A percentile compares a stretch with the other conserved stretches of the same genome.
Conservation (phyloP, 2,888 invertebrate genomes). For the Dione juno region DNA sequence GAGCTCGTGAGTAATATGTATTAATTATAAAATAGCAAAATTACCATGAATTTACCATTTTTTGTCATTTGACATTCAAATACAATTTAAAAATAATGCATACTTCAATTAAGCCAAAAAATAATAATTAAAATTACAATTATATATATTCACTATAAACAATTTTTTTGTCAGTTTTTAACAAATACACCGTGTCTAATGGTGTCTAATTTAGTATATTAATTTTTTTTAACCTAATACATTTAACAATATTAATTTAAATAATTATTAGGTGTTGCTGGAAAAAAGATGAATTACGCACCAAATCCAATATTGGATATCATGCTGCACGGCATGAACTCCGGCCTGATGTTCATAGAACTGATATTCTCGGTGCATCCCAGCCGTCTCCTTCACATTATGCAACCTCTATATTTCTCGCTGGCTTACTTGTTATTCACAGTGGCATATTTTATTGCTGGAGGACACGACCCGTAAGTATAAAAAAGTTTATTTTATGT, state of each 20-base stretch:
- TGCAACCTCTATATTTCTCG: constrained; percentile 89
- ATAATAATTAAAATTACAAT: no score
- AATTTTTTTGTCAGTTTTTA: no score
- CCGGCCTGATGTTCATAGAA: constrained; percentile 89
- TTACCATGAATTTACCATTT: not conserved
- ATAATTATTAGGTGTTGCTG: constrained; percentile 52
- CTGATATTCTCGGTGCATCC: constrained; percentile 89
- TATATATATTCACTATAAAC: no score
- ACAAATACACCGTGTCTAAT: no score
- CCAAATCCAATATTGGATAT: constrained; percentile 73
- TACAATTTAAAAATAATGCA: not conserved
- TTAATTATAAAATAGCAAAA: not conserved
- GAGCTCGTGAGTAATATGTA: constrained; percentile 60
- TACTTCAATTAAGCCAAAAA: not conserved
- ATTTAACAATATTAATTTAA: not conserved
- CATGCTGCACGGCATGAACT: constrained; percentile 86
- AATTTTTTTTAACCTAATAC: no score
- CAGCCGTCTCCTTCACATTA: constrained; percentile 83
- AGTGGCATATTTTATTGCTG: constrained; percentile 87
- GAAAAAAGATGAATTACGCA: constrained; percentile 64
- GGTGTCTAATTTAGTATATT: no score
- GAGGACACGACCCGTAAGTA: constrained; percentile 88
- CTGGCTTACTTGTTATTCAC: constrained; percentile 88
- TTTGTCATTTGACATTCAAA: not conserved
- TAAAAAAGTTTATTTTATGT: not conserved